Conservation (phyloP, 2,888 invertebrate species). For the Bembecia ichneumoniformis region DNA sequence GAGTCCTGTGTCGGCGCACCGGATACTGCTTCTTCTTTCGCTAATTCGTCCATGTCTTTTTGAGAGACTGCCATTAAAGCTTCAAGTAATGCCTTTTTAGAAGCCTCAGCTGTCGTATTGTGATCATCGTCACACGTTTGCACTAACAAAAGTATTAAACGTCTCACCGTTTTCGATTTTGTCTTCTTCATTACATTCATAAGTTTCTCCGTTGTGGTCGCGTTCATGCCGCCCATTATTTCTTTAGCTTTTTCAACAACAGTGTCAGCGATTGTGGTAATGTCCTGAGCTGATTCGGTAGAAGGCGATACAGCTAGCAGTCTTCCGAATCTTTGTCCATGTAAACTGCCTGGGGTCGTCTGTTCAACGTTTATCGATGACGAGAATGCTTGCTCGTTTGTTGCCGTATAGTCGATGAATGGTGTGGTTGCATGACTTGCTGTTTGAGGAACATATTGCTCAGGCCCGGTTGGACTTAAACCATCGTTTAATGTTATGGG, state of each 20-base stretch:
- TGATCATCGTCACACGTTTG: constrained; percentile 83
- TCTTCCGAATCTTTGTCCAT: constrained; percentile 46
- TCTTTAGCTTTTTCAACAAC: constrained; percentile 80
- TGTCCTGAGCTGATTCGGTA: constrained; percentile 68
- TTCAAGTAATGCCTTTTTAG: constrained; percentile 77
- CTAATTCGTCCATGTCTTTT: constrained; percentile 65
- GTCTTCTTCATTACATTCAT: constrained; percentile 88
- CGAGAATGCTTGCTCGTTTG: constrained; percentile 42
- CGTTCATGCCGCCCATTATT: constrained; percentile 82
- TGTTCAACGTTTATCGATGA: constrained; percentile 40
- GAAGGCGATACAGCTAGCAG: constrained; percentile 45
- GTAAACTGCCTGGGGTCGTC: constrained; percentile 29
- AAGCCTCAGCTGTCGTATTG: constrained; percentile 79
- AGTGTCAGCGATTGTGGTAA: constrained; percentile 77
- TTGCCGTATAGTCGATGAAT: constrained; percentile 30
- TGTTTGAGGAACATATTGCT: constrained; percentile 36
- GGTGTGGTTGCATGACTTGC: constrained; percentile 26
- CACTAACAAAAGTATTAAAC: constrained; percentile 81
- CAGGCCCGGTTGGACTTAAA: constrained; percentile 51
- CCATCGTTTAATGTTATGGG: constrained; percentile 81
- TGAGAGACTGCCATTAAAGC: constrained; percentile 78
- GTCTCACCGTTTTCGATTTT: constrained; percentile 80
- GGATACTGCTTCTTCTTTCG: constrained; percentile 42
- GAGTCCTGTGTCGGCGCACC: constrained; percentile 29
- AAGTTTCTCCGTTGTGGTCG: constrained; percentile 80